phyloP scores from a whole-genome alignment of 2,888 invertebrate genomes.

The Drosophila algonquin region DNA sequence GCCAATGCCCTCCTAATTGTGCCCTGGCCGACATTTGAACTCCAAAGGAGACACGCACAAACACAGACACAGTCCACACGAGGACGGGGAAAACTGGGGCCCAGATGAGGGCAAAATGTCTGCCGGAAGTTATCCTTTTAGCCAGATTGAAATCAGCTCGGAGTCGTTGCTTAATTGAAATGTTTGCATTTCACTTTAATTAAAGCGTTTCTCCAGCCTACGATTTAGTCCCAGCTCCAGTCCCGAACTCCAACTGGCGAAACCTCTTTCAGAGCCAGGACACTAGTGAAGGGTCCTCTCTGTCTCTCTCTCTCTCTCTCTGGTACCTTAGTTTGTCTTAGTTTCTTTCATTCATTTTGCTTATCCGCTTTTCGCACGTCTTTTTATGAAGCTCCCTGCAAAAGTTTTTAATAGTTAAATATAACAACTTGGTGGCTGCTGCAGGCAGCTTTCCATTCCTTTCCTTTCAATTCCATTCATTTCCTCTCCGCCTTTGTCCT shows the following conservation, averaged over 20 bases:
- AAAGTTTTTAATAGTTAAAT: slow-evolving; percentile 71
- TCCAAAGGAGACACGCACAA: slow-evolving; percentile 45
- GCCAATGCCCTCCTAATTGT: slow-evolving; percentile 71
- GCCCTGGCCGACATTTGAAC: slow-evolving; percentile 55
- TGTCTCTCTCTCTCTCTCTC: neutral
- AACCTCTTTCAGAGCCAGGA: slow-evolving; percentile 8
- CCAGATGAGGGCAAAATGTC: slow-evolving; percentile 46
- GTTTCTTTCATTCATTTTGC: slow-evolving; percentile 29
- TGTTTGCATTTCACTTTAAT: slow-evolving; percentile 78
- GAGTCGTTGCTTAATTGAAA: slow-evolving; percentile 71
- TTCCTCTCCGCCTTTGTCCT: slow-evolving; percentile 27
- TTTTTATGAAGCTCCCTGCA: slow-evolving; percentile 65
- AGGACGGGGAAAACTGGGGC: slow-evolving; percentile 12
- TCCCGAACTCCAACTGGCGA: slow-evolving; percentile 3
- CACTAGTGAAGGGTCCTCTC: neutral
- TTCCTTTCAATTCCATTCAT: slow-evolving; percentile 65
- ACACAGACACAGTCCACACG: slow-evolving; percentile 3
- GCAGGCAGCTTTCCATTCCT: slow-evolving; percentile 34
- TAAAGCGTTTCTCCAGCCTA: slow-evolving; percentile 55
- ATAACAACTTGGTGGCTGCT: slow-evolving; percentile 46
- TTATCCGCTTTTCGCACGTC: slow-evolving; percentile 59
- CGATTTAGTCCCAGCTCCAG: slow-evolving; percentile 14
- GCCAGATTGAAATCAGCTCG: slow-evolving; percentile 78
- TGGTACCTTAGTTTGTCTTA: slow-evolving; percentile 22
- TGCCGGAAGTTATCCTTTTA: slow-evolving; percentile 77